These are phyloP conservation scores for Tanytarsus gracilentus DNA, from an alignment of 2,888 invertebrate species.

Conservation along the genomic window DNA sequence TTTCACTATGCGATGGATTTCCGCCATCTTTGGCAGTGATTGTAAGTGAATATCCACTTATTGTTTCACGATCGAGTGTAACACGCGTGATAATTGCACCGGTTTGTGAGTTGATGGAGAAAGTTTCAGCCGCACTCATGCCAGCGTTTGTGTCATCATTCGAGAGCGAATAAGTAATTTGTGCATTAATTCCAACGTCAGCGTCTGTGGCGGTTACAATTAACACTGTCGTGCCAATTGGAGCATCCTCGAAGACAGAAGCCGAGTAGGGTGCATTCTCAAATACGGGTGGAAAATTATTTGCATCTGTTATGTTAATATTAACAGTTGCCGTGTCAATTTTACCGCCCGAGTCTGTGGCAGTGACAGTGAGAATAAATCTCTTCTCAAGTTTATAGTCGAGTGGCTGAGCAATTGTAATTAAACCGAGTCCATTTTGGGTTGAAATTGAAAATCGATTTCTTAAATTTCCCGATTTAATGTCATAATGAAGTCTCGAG, in stretches of 20 bases:
- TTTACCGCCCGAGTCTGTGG: conserved; percentile 81
- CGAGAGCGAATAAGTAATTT: conserved; percentile 64
- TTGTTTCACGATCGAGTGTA: conserved; percentile 74
- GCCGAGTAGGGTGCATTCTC: conserved; percentile 88
- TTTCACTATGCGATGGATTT: conserved; percentile 79
- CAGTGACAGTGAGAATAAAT: conserved; percentile 76
- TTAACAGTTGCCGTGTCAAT: conserved; percentile 83
- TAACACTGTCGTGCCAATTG: conserved; percentile 81
- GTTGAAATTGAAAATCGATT: conserved; percentile 84
- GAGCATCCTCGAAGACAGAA: conserved; percentile 85
- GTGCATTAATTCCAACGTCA: conserved; percentile 91
- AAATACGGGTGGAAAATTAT: conserved; percentile 87
- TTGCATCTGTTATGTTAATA: conserved; percentile 89
- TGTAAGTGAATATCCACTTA: conserved; percentile 72
- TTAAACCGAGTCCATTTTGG: conserved; percentile 75
- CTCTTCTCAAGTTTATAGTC: conserved; percentile 88
- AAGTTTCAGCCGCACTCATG: conserved; percentile 55
- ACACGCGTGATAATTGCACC: conserved; percentile 87
- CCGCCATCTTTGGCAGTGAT: conserved; percentile 93
- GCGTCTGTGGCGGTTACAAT: conserved; percentile 88
- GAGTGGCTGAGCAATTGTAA: conserved; percentile 80
- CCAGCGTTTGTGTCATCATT: conserved; percentile 55
- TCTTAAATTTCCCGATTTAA: conserved; percentile 73
- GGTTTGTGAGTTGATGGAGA: conserved; percentile 83
- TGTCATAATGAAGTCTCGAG: conserved; percentile 67